These are phyloP conservation scores for Neocrepidodera transversa DNA, from an alignment of 2,888 invertebrate species.

Conservation along the genomic window DNA sequence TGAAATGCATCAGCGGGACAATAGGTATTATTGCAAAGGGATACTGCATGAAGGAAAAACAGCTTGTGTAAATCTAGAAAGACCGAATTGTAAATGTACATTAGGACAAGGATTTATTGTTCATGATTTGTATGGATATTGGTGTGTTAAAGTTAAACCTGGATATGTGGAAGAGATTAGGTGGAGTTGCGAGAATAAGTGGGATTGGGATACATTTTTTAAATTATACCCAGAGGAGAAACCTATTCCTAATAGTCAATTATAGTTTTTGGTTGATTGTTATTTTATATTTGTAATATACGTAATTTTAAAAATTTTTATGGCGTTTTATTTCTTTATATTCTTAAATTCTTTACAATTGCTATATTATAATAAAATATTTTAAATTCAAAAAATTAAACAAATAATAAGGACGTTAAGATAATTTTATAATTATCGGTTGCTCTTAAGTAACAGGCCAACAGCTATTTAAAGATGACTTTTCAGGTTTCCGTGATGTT, in stretches of 20 bases:
- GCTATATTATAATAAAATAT: no score
- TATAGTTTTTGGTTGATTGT: background rate
- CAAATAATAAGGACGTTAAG: no score
- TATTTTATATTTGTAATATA: background rate
- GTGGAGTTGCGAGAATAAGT: conserved; percentile 44
- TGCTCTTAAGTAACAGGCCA: no score
- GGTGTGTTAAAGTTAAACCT: conserved; percentile 35
- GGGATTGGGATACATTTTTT: conserved; percentile 42
- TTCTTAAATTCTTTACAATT: no score
- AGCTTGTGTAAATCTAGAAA: conserved; percentile 14
- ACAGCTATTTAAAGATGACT: no score
- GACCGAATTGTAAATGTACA: conserved; percentile 18
- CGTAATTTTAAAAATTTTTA: no score
- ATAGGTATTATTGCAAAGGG: conserved; percentile 13
- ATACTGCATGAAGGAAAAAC: conserved; percentile 19
- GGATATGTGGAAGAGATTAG: conserved; percentile 33
- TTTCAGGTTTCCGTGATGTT: no score
- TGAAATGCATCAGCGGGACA: conserved; percentile 2
- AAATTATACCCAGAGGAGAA: conserved; percentile 33
- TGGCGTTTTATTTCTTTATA: no score
- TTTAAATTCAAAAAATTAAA: no score
- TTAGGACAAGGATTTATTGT: conserved; percentile 15
- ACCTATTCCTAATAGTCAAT: conserved; percentile 19
- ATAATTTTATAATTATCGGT: no score
- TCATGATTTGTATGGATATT: conserved; percentile 27